phyloP scores from a whole-genome alignment of 1,140 invertebrate species.

The Bombus impatiens region DNA sequence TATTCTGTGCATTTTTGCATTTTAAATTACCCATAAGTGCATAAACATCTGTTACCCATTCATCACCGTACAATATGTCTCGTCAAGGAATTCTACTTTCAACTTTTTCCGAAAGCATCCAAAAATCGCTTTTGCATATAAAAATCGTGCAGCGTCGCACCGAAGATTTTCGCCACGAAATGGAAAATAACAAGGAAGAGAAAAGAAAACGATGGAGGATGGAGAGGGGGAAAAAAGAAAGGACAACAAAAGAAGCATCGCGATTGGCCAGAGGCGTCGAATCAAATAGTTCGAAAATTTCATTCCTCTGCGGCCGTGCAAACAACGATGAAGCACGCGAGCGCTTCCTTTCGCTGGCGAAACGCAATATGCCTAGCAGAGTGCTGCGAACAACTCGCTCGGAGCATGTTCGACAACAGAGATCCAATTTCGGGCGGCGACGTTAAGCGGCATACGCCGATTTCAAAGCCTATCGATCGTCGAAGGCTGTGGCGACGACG shows the following conservation, averaged over 20 bases:
- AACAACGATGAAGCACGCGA: constrained; percentile 26
- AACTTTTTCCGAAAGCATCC: too few species aligned
- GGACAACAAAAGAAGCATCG: not conserved
- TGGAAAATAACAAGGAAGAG: not conserved
- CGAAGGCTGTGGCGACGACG: not conserved
- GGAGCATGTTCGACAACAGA: constrained; percentile 40
- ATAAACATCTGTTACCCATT: too few species aligned
- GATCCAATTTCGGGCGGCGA: constrained; percentile 26
- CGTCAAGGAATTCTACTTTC: too few species aligned
- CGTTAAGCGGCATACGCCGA: constrained; percentile 33
- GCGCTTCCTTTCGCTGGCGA: constrained; percentile 36
- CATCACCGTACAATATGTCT: too few species aligned
- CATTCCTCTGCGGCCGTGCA: constrained; percentile 24
- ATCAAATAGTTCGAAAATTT: constrained; percentile 51
- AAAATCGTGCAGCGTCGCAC: too few species aligned
- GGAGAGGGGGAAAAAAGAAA: not conserved
- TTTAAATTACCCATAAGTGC: too few species aligned
- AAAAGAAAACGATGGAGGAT: not conserved
- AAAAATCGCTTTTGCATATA: too few species aligned
- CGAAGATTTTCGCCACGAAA: not conserved
- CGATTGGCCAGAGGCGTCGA: not conserved
- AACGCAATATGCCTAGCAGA: constrained; percentile 46
- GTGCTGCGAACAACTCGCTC: constrained; percentile 33
- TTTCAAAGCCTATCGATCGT: constrained; percentile 53
- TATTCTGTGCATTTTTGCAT: too few species aligned